These are phyloP conservation scores for Cylindroiulus punctatus DNA, from an alignment of 2,888 invertebrate species.

Conservation along the genomic window DNA sequence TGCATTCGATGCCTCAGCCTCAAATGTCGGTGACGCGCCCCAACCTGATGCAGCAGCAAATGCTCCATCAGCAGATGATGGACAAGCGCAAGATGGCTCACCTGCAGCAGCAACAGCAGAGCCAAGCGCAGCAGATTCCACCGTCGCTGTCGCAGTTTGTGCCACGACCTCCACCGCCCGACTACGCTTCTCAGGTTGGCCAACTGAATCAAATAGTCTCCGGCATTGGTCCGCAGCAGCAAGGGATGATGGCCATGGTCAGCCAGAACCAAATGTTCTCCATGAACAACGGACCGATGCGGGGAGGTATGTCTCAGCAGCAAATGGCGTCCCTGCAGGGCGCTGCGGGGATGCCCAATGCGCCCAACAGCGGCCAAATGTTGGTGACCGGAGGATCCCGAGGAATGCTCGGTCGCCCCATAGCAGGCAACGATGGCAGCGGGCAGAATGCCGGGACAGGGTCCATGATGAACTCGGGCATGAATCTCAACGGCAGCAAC, in stretches of 20 bases:
- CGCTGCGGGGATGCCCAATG: neutral
- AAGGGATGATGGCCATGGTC: constrained; percentile 58
- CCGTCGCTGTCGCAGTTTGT: constrained; percentile 48
- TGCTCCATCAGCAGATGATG: constrained; percentile 66
- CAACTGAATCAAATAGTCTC: constrained; percentile 64
- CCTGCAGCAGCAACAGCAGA: constrained; percentile 65
- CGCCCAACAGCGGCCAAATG: neutral
- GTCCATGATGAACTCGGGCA: constrained; percentile 41
- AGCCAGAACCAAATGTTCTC: constrained; percentile 47
- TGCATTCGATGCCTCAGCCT: constrained; percentile 60
- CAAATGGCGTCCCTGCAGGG: neutral
- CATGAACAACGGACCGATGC: constrained; percentile 23
- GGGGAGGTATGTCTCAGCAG: neutral
- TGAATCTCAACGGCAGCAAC: constrained; percentile 44
- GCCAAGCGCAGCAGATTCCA: constrained; percentile 55
- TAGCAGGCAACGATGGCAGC: neutral
- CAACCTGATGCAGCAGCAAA: constrained; percentile 61
- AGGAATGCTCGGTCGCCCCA: neutral
- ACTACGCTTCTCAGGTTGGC: constrained; percentile 66
- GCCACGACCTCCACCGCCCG: constrained; percentile 55
- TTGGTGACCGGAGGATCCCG: neutral
- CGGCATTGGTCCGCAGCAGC: constrained; percentile 59
- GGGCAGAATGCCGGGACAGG: neutral
- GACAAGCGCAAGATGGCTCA: constrained; percentile 71
- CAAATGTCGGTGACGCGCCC: constrained; percentile 5